phyloP scores from a whole-genome alignment of 2,797 vertebrate genomes.

The Chromis chromis region DNA sequence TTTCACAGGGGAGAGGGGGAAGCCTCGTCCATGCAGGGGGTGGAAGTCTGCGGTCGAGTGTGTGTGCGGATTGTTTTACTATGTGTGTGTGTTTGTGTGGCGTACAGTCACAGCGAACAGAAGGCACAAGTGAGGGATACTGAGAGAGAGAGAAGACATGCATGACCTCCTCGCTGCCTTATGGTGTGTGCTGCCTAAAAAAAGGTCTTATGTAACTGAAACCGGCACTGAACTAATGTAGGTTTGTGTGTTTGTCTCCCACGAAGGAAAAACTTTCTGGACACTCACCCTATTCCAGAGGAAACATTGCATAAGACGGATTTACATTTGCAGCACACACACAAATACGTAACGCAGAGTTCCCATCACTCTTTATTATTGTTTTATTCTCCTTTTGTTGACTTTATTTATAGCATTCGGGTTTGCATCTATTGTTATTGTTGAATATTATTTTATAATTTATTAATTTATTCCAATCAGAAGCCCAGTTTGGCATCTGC shows the following conservation, averaged over 20 bases:
- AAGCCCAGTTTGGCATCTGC: no score
- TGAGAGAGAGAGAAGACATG: slow-evolving; percentile 62
- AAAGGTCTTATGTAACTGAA: slow-evolving; percentile 69
- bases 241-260: slow-evolving; percentile 71
- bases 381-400: neutral
- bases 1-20: slow-evolving; percentile 68
- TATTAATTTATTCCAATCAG: neutral
- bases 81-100: slow-evolving; percentile 25
- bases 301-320: slow-evolving; percentile 69
- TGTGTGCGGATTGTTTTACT: slow-evolving; percentile 11
- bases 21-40: slow-evolving; percentile 69
- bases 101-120: slow-evolving; percentile 68
- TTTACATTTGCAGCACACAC: slow-evolving; percentile 60
- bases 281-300: slow-evolving; percentile 53
- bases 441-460: neutral
- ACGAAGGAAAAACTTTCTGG: slow-evolving; percentile 65
- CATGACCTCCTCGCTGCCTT: slow-evolving; percentile 69
- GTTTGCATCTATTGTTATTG: neutral
- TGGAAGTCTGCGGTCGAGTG: slow-evolving; percentile 61
- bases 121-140: slow-evolving; percentile 72
- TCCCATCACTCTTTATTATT: slow-evolving; percentile 8
- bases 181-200: slow-evolving; percentile 64
- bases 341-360: slow-evolving; percentile 1
- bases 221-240: slow-evolving; percentile 58
- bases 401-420: slow-evolving; percentile 1